A percentile compares a stretch with the other conserved stretches of the same genome.
Conservation (phyloP, 2,888 invertebrate species). For the Cerceris ruficornis region DNA sequence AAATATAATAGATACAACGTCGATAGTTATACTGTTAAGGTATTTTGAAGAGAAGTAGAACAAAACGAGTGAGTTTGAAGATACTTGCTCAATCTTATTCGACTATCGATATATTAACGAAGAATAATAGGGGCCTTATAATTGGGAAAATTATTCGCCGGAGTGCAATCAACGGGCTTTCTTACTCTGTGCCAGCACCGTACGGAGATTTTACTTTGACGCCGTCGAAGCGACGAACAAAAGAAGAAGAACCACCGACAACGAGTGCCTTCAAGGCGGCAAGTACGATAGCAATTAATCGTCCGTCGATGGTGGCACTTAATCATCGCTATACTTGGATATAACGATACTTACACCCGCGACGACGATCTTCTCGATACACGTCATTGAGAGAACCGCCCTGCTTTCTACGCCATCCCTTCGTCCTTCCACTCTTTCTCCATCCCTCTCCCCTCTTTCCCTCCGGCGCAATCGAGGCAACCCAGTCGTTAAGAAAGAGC, state of each 20-base stretch:
- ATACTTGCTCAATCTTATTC: too few species aligned
- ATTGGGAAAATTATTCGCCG: too few species aligned
- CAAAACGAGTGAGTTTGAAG: too few species aligned
- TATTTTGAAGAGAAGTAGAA: too few species aligned
- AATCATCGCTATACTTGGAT: slow-evolving; percentile 45
- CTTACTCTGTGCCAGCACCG: too few species aligned
- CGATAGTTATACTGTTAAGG: too few species aligned
- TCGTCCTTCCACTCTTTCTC: too few species aligned
- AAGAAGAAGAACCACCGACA: not conserved
- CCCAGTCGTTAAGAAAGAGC: slow-evolving; percentile 34
- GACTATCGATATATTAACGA: too few species aligned
- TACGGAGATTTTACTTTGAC: not conserved
- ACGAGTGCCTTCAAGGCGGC: slow-evolving; percentile 2
- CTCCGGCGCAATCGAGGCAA: slow-evolving; percentile 18
- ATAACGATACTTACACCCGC: slow-evolving; percentile 23
- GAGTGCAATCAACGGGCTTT: too few species aligned
- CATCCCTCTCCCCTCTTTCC: not conserved
- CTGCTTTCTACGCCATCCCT: not conserved
- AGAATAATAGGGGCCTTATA: too few species aligned
- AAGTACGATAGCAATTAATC: slow-evolving; percentile 47
- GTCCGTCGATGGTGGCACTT: slow-evolving; percentile 33
- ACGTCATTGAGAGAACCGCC: slow-evolving; percentile 12
- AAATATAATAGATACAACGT: too few species aligned
- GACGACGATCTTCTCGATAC: slow-evolving; percentile 29
- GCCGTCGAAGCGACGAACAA: not conserved